Percentiles rank a stretch among this genome's conserved stretches.
These are phyloP conservation scores for Cyclopterus lumpus DNA, from an alignment of 2,797 vertebrate species.

Conservation along the genomic window DNA sequence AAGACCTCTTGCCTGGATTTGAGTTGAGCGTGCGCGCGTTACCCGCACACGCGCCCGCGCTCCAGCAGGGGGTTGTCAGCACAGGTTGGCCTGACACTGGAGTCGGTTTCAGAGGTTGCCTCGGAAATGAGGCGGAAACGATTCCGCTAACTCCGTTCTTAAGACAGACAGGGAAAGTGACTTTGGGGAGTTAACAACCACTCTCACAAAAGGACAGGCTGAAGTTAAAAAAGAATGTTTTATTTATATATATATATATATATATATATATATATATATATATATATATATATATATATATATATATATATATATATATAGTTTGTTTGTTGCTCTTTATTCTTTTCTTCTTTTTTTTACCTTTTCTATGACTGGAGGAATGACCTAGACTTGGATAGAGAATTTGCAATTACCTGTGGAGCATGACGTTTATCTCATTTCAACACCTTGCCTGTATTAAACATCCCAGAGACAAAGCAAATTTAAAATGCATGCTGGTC, in stretches of 20 bases:
- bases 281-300: neutral
- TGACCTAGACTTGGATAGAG: conserved; percentile 38
- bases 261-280: too few relatives aligned
- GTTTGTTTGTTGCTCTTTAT: conserved; percentile 4
- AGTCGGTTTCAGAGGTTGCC: conserved; percentile 76
- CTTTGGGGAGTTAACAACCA: conserved; percentile 72
- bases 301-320: too few relatives aligned
- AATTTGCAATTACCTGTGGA: conserved; percentile 64
- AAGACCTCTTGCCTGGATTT: conserved; percentile 54
- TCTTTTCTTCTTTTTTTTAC: neutral
- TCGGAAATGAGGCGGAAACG: conserved; percentile 75
- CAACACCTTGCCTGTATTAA: conserved; percentile 56
- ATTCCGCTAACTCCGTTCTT: conserved; percentile 62
- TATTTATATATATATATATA: conserved; percentile 14
- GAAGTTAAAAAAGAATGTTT: conserved; percentile 30
- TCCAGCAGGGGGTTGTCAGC: conserved; percentile 74
- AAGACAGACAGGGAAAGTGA: conserved; percentile 74
- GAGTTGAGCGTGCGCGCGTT: neutral
- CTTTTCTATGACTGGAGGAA: conserved; percentile 23
- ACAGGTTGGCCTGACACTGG: conserved; percentile 70
- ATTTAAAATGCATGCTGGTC: conserved; percentile 67
- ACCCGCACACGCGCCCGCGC: neutral
- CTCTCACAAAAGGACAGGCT: conserved; percentile 49
- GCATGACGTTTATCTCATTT: conserved; percentile 61
- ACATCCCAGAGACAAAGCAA: conserved; percentile 62